Percentiles rank a stretch among this genome's conserved stretches.
Evolutionary conservation across 2,888 invertebrate species (phyloP).

Genomic region (Papilio gigon): DNA sequence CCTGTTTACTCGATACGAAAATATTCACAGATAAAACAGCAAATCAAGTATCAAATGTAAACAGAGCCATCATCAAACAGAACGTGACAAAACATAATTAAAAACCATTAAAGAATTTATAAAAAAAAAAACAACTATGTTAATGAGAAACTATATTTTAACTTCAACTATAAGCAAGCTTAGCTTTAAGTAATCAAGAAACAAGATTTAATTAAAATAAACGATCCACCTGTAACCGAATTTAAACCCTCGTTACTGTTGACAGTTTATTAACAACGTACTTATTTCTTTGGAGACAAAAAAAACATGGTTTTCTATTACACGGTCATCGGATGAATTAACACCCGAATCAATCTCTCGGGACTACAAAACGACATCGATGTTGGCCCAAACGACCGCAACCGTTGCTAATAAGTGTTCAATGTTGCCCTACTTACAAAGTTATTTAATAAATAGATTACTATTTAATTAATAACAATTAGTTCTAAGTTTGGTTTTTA

Average conservation of each 20-base stretch:
- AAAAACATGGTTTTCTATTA: conserved; percentile 39
- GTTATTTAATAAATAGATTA: conserved; percentile 7
- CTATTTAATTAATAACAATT: not conserved
- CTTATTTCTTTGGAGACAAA: conserved; percentile 15
- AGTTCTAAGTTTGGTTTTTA: no score
- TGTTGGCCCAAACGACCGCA: not conserved
- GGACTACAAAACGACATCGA: conserved; percentile 5
- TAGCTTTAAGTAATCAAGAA: not conserved
- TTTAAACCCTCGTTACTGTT: conserved; percentile 26
- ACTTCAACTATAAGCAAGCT: no score
- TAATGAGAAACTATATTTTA: no score
- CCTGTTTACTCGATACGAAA: conserved; percentile 31
- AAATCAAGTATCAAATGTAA: conserved; percentile 20
- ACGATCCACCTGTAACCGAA: conserved; percentile 24
- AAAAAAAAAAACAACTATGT: not conserved
- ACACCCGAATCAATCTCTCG: conserved; percentile 32
- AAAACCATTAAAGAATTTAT: not conserved
- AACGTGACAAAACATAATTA: no score
- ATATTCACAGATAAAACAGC: conserved; percentile 34
- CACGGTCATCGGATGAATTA: conserved; percentile 43
- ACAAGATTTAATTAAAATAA: conserved; percentile 16
- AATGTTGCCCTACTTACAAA: not conserved
- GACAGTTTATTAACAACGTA: conserved; percentile 37
- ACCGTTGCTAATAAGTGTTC: conserved; percentile 21
- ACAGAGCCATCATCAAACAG: no score